These are phyloP conservation scores for Lynx canadensis DNA, from an alignment of 2,113 vertebrate species.

Conservation along the genomic window DNA sequence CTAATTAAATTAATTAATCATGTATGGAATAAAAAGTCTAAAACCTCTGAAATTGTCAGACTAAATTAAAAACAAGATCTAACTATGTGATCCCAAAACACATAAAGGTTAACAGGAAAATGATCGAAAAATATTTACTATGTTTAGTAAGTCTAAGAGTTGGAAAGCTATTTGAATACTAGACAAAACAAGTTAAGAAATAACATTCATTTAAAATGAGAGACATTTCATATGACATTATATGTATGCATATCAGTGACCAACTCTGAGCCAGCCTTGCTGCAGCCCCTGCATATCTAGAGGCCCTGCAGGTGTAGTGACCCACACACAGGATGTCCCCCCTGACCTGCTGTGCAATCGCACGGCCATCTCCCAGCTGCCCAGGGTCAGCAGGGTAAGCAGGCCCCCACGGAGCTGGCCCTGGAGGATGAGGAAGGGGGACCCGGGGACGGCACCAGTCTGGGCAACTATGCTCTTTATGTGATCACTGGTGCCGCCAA, in stretches of 20 bases:
- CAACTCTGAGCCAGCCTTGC: background rate
- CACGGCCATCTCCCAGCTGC: background rate
- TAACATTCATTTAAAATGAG: background rate
- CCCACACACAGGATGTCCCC: background rate
- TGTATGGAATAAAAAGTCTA: background rate
- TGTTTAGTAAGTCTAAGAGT: background rate
- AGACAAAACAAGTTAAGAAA: background rate
- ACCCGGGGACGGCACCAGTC: background rate
- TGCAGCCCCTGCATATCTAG: fast-evolving
- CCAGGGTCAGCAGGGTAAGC: background rate
- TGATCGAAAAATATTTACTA: background rate
- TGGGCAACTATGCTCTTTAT: background rate
- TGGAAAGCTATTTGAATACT: background rate
- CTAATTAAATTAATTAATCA: background rate
- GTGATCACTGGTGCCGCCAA: background rate
- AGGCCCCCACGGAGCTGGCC: background rate
- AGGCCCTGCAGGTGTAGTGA: background rate
- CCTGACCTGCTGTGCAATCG: background rate
- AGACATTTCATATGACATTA: background rate
- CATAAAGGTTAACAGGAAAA: background rate
- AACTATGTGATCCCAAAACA: background rate
- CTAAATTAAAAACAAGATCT: background rate
- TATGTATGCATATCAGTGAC: fast-evolving
- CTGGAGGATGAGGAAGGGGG: background rate
- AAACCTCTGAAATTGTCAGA: background rate